Evolutionary conservation across 2,888 invertebrate species (phyloP).

Genomic region (Operophtera brumata): DNA sequence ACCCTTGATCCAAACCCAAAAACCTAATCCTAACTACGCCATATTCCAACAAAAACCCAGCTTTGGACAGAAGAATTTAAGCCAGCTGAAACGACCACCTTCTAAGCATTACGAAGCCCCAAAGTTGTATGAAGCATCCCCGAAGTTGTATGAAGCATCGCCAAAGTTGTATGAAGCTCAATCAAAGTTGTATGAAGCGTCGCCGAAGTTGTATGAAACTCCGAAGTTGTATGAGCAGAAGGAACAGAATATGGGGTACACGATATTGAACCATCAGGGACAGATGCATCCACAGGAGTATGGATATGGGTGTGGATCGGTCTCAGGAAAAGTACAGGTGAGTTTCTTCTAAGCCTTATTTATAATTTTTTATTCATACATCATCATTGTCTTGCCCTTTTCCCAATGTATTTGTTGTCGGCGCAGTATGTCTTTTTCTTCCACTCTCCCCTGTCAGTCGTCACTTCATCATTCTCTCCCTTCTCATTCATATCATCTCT

Average conservation of each 20-base stretch:
- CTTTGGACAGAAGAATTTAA: conserved; percentile 54
- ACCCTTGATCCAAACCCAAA: conserved; percentile 75
- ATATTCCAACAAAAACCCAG: conserved; percentile 72
- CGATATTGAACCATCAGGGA: conserved; percentile 63
- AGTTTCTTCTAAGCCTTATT: too few relatives aligned
- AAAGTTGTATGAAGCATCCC: conserved; percentile 21
- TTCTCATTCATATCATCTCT: too few relatives aligned
- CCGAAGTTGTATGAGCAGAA: conserved; percentile 45
- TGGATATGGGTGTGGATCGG: conserved; percentile 63
- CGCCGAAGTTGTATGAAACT: conserved; percentile 13
- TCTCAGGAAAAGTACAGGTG: conserved; percentile 69
- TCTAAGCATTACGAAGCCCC: conserved; percentile 4
- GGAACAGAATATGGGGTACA: conserved; percentile 60
- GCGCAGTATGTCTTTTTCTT: too few relatives aligned
- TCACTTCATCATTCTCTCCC: too few relatives aligned
- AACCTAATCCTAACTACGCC: conserved; percentile 58
- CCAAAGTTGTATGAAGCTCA: conserved; percentile 14
- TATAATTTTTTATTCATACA: too few relatives aligned
- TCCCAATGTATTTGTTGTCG: too few relatives aligned
- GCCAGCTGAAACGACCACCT: conserved; percentile 64
- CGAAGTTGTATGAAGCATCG: conserved; percentile 25
- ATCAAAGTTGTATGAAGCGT: conserved; percentile 31
- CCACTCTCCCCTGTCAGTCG: too few relatives aligned
- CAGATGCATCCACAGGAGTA: conserved; percentile 69
- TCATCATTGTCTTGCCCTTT: too few relatives aligned